A percentile compares a stretch with the other conserved stretches of the same genome.
These are phyloP conservation scores for Elysia crispata DNA, from an alignment of 2,888 invertebrate species.

Conservation along the genomic window DNA sequence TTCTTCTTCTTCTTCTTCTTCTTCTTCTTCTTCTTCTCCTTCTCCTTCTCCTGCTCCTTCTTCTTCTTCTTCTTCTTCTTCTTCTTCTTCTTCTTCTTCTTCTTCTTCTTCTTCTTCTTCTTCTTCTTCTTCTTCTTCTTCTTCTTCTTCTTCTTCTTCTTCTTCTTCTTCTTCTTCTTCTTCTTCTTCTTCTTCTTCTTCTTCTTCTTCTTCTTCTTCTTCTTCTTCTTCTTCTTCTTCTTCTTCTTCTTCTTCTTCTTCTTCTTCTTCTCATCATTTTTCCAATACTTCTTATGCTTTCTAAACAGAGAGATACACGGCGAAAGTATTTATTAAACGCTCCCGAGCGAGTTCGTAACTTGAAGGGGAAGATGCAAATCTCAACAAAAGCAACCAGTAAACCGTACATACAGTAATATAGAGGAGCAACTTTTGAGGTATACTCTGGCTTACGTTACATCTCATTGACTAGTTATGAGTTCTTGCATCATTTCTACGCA, in stretches of 20 bases:
- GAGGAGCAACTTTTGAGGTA: no score
- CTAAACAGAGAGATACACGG: not conserved
- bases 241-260: constrained; percentile 19
- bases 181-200: constrained; percentile 33
- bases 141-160: constrained; percentile 18
- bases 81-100: constrained; percentile 20
- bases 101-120: not conserved
- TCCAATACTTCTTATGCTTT: not conserved
- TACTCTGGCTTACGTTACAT: no score
- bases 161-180: not conserved
- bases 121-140: constrained; percentile 15
- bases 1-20: constrained; percentile 28
- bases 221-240: not conserved
- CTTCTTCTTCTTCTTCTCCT: constrained; percentile 15
- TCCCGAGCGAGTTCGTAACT: no score
- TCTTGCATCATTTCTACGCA: no score
- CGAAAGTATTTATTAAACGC: no score
- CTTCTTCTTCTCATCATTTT: no score
- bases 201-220: not conserved
- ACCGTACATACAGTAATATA: no score
- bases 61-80: constrained; percentile 32
- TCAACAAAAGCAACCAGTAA: no score
- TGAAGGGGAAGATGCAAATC: no score
- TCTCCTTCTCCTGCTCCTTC: constrained; percentile 21
- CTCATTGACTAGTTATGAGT: no score